These are phyloP conservation scores for Drosophila mayaguana DNA, from an alignment of 2,888 invertebrate species.

Conservation along the genomic window DNA sequence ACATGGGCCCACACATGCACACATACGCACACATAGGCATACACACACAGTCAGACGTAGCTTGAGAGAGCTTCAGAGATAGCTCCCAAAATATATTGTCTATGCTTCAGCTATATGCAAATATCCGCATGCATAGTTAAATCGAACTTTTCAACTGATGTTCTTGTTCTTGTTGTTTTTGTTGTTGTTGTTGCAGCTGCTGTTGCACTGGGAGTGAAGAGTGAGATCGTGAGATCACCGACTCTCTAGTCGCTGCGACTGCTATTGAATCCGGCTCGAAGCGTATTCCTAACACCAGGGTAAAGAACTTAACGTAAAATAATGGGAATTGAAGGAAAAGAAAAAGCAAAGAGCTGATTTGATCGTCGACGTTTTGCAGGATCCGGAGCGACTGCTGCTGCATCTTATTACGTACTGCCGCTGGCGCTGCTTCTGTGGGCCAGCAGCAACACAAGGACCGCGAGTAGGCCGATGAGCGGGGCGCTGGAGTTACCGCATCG, in stretches of 20 bases:
- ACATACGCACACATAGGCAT: slow-evolving; percentile 1
- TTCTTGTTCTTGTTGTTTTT: not conserved
- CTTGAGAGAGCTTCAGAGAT: slow-evolving; percentile 22
- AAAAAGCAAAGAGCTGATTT: slow-evolving; percentile 11
- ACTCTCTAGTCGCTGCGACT: not conserved
- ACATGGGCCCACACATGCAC: slow-evolving; percentile 54
- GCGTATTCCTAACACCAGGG: slow-evolving; percentile 16
- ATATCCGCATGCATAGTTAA: not conserved
- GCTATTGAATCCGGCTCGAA: not conserved
- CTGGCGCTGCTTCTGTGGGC: slow-evolving; percentile 7
- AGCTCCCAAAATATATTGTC: not conserved
- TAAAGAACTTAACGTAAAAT: slow-evolving; percentile 1
- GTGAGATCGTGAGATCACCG: not conserved
- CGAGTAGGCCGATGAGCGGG: slow-evolving; percentile 20
- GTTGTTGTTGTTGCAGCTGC: not conserved
- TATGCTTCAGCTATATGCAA: not conserved
- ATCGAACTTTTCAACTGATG: not conserved
- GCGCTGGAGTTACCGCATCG: slow-evolving; percentile 3
- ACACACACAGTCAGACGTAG: slow-evolving; percentile 17
- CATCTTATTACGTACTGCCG: slow-evolving; percentile 53
- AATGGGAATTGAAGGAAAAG: not conserved
- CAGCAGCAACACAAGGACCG: slow-evolving; percentile 24
- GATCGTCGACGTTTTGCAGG: slow-evolving; percentile 19
- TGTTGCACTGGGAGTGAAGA: not conserved
- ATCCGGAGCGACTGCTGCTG: slow-evolving; percentile 15